Conservation (phyloP, 2,113 vertebrate genomes). For the Mellivora capensis region DNA sequence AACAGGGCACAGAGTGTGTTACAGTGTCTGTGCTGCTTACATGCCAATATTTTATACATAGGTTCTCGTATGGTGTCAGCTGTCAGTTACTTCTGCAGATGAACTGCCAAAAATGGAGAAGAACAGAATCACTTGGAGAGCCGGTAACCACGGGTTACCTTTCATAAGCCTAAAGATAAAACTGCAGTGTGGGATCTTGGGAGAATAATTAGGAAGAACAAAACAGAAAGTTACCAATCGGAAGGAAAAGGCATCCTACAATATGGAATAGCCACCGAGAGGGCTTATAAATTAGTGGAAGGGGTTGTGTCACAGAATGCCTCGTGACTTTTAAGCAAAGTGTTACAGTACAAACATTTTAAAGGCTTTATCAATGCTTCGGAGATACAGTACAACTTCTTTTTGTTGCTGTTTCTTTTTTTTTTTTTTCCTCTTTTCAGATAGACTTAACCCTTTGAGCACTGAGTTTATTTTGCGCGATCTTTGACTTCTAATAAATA, state of each 20-base stretch:
- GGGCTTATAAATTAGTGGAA: slow-evolving; percentile 93
- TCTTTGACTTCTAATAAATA: slow-evolving; percentile 85
- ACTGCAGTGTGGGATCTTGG: slow-evolving; percentile 96
- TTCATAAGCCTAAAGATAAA: slow-evolving; percentile 97
- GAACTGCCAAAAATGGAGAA: slow-evolving; percentile 96
- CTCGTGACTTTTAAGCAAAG: slow-evolving; percentile 95
- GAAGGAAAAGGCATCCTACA: slow-evolving; percentile 94
- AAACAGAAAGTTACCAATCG: slow-evolving; percentile 91
- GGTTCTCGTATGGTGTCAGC: slow-evolving; percentile 95
- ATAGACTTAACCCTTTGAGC: slow-evolving; percentile 99
- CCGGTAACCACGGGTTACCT: slow-evolving; percentile 98
- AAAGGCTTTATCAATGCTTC: slow-evolving; percentile 92
- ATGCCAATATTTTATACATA: slow-evolving; percentile 99
- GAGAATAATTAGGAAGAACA: slow-evolving; percentile 96
- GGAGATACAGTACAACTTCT: slow-evolving; percentile 93
- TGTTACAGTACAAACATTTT: slow-evolving; percentile 97
- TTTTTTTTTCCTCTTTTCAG: slow-evolving; percentile 78
- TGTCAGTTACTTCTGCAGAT: slow-evolving; percentile 99
- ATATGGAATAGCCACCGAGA: slow-evolving; percentile 93
- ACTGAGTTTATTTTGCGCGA: slow-evolving; percentile 87
- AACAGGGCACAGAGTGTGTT: slow-evolving; percentile 95
- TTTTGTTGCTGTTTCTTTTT: slow-evolving; percentile 50
- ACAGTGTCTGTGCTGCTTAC: slow-evolving; percentile 98
- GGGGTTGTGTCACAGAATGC: slow-evolving; percentile 93
- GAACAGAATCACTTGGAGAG: slow-evolving; percentile 94